Conservation (phyloP, 2,797 vertebrate species). For the Pseudochirops cupreus region DNA sequence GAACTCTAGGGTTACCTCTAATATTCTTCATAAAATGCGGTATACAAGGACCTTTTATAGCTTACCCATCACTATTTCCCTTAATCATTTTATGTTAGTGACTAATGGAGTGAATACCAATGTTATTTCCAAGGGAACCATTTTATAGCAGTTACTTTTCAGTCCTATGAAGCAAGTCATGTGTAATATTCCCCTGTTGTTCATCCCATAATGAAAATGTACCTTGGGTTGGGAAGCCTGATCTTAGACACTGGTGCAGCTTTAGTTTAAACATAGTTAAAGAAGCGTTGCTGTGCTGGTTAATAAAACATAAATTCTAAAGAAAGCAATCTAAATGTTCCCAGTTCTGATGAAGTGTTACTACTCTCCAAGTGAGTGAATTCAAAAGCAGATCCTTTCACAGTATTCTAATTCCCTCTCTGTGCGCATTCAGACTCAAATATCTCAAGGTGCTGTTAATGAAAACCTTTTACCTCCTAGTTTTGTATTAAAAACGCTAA, state of each 20-base stretch:
- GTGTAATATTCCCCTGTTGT: conserved; percentile 2
- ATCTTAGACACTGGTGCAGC: conserved; percentile 48
- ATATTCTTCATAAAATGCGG: neutral
- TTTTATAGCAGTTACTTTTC: neutral
- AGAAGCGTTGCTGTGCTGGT: conserved; percentile 28
- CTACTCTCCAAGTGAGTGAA: neutral
- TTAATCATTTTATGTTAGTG: neutral
- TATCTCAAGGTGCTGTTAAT: neutral
- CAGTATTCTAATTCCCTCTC: neutral
- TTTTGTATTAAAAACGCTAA: neutral
- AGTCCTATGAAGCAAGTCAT: neutral
- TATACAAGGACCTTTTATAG: neutral
- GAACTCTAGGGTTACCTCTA: neutral
- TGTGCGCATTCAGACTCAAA: neutral
- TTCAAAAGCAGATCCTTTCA: neutral
- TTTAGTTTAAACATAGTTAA: conserved; percentile 40
- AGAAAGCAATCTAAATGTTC: neutral
- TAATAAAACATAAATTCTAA: conserved; percentile 54
- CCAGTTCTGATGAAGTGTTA: neutral
- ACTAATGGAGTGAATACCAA: neutral
- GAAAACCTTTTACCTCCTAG: neutral
- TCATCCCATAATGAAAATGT: conserved; percentile 27
- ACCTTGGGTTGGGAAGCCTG: neutral
- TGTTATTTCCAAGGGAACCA: neutral
- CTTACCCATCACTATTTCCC: neutral